phyloP scores from a whole-genome alignment of 2,113 vertebrate genomes.

The Syrmaticus mikado region DNA sequence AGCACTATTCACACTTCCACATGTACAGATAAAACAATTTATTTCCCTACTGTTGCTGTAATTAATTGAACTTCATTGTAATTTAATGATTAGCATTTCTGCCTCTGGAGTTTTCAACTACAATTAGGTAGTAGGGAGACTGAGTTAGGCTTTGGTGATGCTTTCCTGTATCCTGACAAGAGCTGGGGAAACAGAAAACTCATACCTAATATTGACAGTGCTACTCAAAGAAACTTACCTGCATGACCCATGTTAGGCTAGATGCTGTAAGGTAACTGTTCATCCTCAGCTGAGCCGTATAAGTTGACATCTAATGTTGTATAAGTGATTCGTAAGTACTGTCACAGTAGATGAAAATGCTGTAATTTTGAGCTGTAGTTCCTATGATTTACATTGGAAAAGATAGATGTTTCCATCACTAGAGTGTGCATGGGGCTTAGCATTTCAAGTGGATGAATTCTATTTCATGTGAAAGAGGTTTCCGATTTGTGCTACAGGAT shows the following conservation, averaged over 20 bases:
- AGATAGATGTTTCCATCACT: neutral
- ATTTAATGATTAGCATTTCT: slow-evolving; percentile 37
- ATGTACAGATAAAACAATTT: neutral
- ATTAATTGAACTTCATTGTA: slow-evolving; percentile 35
- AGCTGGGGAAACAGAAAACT: neutral
- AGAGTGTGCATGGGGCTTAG: neutral
- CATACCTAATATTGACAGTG: neutral
- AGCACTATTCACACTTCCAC: neutral
- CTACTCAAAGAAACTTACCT: neutral
- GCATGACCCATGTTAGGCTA: neutral
- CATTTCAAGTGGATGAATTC: neutral
- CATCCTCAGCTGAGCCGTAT: neutral
- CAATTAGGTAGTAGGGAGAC: neutral
- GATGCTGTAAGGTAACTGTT: neutral
- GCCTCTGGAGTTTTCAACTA: slow-evolving; percentile 6
- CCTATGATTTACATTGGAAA: neutral
- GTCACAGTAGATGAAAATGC: neutral
- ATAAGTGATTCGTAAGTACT: neutral
- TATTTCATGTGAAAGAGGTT: neutral
- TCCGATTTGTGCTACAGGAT: neutral
- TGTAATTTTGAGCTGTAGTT: slow-evolving; percentile 14
- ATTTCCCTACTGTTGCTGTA: slow-evolving; percentile 30
- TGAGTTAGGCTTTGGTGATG: neutral
- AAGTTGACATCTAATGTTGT: neutral
- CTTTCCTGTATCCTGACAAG: neutral